These are phyloP conservation scores for Ptychobarbus kaznakovi DNA, from an alignment of 2,797 vertebrate species.

Conservation along the genomic window DNA sequence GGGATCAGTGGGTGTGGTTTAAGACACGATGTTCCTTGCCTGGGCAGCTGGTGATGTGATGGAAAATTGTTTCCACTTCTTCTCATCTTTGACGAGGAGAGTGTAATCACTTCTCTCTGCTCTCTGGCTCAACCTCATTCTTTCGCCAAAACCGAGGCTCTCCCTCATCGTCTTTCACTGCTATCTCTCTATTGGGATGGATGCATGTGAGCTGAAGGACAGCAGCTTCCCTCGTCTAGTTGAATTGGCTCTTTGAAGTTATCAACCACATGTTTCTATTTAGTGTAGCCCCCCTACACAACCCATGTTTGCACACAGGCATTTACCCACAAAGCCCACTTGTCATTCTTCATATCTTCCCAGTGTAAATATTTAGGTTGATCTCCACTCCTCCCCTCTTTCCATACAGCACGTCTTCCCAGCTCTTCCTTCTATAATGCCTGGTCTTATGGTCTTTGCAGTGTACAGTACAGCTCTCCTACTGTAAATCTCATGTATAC, in stretches of 20 bases:
- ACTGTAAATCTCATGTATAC: not conserved
- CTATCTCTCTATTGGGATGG: conserved; percentile 28
- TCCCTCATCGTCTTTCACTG: not conserved
- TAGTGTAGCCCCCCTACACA: conserved; percentile 44
- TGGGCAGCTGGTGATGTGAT: conserved; percentile 45
- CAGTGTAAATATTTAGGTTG: conserved; percentile 68
- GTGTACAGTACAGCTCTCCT: conserved; percentile 5
- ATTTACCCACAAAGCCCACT: conserved; percentile 26
- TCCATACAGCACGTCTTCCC: conserved; percentile 43
- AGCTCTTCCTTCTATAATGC: conserved; percentile 1
- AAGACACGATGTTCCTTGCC: conserved; percentile 32
- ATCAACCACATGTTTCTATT: conserved; percentile 58
- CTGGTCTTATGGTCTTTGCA: not conserved
- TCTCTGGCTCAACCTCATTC: conserved; percentile 35
- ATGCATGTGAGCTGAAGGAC: conserved; percentile 35
- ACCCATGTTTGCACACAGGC: conserved; percentile 35
- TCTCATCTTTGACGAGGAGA: not conserved
- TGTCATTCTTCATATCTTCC: conserved; percentile 53
- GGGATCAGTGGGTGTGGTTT: conserved; percentile 65
- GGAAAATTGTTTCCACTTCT: conserved; percentile 26
- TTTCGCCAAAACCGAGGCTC: not conserved
- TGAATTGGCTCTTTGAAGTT: conserved; percentile 51
- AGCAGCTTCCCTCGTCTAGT: conserved; percentile 36
- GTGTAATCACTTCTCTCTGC: conserved; percentile 40
- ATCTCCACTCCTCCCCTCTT: conserved; percentile 45